Evolutionary conservation across 2,113 vertebrate genomes (phyloP).

Genomic region (Cichladusa arquata): DNA sequence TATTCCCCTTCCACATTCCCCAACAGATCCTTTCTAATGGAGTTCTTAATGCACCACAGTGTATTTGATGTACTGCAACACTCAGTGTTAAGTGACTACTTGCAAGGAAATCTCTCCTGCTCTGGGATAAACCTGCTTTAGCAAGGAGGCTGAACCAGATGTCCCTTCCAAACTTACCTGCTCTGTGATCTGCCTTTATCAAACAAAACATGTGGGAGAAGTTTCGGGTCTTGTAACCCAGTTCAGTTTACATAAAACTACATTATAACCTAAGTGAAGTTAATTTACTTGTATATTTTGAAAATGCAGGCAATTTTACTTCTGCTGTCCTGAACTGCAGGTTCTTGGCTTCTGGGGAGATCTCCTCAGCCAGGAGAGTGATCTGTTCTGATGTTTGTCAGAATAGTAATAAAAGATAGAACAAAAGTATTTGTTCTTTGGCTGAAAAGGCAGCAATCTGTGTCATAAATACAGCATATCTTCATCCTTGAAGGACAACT

Average conservation of each 20-base stretch:
- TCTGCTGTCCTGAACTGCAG: not conserved
- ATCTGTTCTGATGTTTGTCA: not conserved
- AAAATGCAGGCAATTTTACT: not conserved
- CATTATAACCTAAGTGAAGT: not conserved
- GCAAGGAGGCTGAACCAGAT: not conserved
- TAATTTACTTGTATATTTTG: not conserved
- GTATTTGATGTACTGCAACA: not conserved
- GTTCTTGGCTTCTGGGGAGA: not conserved
- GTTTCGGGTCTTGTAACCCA: not conserved
- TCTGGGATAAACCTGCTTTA: not conserved
- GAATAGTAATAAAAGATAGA: not conserved
- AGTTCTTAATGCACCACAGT: not conserved
- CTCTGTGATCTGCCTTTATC: not conserved
- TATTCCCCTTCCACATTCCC: not conserved
- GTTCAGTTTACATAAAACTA: not conserved
- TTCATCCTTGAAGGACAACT: not conserved
- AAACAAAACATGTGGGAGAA: not conserved
- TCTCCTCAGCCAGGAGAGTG: not conserved
- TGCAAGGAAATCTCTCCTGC: not conserved
- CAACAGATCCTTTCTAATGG: rapidly evolving
- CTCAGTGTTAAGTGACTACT: not conserved
- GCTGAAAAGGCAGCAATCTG: not conserved
- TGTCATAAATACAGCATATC: not conserved
- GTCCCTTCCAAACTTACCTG: not conserved
- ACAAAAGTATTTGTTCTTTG: not conserved